A percentile compares a stretch with the other conserved stretches of the same genome.
Evolutionary conservation across 2,113 vertebrate genomes (phyloP).

Genomic region (Hypanus sabinus): DNA sequence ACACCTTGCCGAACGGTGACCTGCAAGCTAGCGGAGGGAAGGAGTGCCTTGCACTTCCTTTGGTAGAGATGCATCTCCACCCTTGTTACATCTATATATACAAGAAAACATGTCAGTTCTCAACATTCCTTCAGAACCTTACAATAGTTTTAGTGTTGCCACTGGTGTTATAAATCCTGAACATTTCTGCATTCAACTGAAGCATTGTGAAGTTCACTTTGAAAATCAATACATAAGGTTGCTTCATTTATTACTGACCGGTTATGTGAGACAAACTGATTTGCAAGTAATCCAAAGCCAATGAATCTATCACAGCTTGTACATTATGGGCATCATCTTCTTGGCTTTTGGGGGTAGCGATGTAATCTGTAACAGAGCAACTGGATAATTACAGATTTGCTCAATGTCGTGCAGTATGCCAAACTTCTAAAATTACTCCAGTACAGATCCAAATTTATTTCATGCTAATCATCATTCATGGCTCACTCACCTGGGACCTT

Average conservation of each 20-base stretch:
- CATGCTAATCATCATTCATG: not conserved
- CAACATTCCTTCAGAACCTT: not conserved
- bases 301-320: constrained; percentile 87
- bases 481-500: constrained; percentile 80
- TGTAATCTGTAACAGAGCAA: constrained; percentile 62
- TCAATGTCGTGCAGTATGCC: not conserved
- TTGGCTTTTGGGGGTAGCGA: constrained; percentile 64
- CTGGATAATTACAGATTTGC: not conserved
- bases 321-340: constrained; percentile 86
- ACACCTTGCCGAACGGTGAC: too few species aligned
- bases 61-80: too few species aligned
- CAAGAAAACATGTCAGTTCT: not conserved
- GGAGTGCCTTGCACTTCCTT: too few species aligned
- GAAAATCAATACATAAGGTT: not conserved
- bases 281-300: constrained; percentile 92
- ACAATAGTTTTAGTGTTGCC: not conserved
- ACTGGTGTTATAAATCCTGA: not conserved
- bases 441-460: not conserved
- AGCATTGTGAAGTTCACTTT: not conserved
- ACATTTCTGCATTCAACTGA: not conserved
- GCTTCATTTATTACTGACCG: constrained; percentile 54
- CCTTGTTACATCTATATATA: not conserved
- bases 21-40: too few species aligned
- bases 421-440: not conserved
- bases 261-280: constrained; percentile 95